These are phyloP conservation scores for Drosophila monieri DNA, from an alignment of 2,888 invertebrate species.

Conservation along the genomic window DNA sequence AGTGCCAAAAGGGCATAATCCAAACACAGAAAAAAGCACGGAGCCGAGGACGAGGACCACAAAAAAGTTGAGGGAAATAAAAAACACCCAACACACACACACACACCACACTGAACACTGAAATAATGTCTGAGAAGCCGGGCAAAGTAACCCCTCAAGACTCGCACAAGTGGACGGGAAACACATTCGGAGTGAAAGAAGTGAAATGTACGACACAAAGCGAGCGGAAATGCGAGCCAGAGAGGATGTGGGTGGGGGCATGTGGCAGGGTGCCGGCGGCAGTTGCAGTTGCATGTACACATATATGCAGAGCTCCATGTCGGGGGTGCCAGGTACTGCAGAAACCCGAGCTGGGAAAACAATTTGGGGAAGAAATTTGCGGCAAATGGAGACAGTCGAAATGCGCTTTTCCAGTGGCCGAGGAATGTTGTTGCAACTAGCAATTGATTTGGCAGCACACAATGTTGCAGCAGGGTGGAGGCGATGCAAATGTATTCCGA, in stretches of 20 bases:
- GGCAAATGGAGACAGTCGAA: slow-evolving; percentile 46
- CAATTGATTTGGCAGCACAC: slow-evolving; percentile 26
- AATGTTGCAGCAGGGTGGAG: slow-evolving; percentile 1
- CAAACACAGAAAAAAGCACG: slow-evolving; percentile 22
- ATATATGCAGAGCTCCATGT: slow-evolving; percentile 8
- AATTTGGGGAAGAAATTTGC: slow-evolving; percentile 44
- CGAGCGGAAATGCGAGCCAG: slow-evolving; percentile 67
- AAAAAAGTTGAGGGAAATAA: slow-evolving; percentile 18
- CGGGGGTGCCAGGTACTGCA: slow-evolving; percentile 14
- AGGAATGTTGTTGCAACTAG: slow-evolving; percentile 24
- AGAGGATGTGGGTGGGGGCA: slow-evolving; percentile 30
- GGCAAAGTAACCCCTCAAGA: slow-evolving; percentile 65
- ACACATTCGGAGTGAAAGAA: slow-evolving; percentile 59
- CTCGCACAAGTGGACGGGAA: slow-evolving; percentile 55
- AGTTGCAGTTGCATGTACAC: slow-evolving; percentile 9
- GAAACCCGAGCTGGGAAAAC: slow-evolving; percentile 31
- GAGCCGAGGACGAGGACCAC: not conserved
- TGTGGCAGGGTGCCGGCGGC: slow-evolving; percentile 4
- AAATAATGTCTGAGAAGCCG: slow-evolving; percentile 59
- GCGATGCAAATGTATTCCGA: slow-evolving; percentile 8
- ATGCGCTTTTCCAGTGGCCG: slow-evolving; percentile 38
- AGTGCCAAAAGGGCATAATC: slow-evolving; percentile 77
- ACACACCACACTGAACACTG: slow-evolving; percentile 11
- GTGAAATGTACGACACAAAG: slow-evolving; percentile 56
- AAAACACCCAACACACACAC: slow-evolving; percentile 8